These are phyloP conservation scores for Magallana gigas DNA, from an alignment of 1,140 invertebrate genomes.

Conservation along the genomic window DNA sequence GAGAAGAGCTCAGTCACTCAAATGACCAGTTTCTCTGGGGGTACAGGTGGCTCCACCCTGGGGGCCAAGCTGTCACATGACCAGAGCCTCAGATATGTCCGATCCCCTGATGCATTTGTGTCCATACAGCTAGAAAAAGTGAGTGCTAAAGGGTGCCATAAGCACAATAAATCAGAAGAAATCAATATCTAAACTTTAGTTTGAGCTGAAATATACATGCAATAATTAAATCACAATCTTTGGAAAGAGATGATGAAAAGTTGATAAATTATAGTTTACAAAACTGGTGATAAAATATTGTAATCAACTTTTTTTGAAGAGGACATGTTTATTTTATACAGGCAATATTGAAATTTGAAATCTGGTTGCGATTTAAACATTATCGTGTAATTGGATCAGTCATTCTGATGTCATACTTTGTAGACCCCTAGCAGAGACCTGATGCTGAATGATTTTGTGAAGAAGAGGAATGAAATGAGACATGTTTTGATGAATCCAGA, in stretches of 20 bases:
- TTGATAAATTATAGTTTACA: too few relatives aligned
- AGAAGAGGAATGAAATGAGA: conserved; percentile 74
- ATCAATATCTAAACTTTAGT: too few relatives aligned
- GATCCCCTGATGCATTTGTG: conserved; percentile 76
- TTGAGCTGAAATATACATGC: too few relatives aligned
- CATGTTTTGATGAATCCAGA: conserved; percentile 71
- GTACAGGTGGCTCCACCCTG: conserved; percentile 61
- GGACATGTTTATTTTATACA: too few relatives aligned
- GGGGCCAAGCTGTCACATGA: conserved; percentile 59
- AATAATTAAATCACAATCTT: too few relatives aligned
- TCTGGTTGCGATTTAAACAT: too few relatives aligned
- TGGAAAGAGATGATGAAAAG: too few relatives aligned
- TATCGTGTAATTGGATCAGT: too few relatives aligned
- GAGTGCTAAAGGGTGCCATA: neutral
- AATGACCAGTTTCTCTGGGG: conserved; percentile 70
- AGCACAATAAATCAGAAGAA: too few relatives aligned
- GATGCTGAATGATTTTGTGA: conserved; percentile 78
- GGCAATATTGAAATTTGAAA: too few relatives aligned
- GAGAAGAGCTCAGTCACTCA: conserved; percentile 76
- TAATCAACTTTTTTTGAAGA: too few relatives aligned
- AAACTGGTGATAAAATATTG: too few relatives aligned
- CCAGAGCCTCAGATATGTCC: conserved; percentile 51
- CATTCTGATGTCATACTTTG: conserved; percentile 15
- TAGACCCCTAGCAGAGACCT: conserved; percentile 76
- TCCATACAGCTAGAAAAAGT: conserved; percentile 79